A percentile compares a stretch with the other conserved stretches of the same genome.
Conservation (phyloP, 2,888 invertebrate genomes). For the Syrphus vitripennis region DNA sequence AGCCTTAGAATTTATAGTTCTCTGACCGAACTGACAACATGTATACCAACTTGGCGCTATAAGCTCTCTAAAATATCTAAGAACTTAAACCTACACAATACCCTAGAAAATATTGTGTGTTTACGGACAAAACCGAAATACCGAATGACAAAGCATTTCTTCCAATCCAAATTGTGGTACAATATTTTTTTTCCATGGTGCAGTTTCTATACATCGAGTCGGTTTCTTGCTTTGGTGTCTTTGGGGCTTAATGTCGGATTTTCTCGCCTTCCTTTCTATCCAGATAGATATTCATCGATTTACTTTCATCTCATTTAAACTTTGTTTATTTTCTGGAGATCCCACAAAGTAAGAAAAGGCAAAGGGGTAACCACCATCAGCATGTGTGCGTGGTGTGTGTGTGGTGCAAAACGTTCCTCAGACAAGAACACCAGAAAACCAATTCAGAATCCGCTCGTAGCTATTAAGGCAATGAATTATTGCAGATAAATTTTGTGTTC, state of each 20-base stretch:
- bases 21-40: not conserved
- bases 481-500: slow-evolving; percentile 66
- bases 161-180: not conserved
- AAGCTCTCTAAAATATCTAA: not conserved
- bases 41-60: slow-evolving; percentile 34
- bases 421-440: not conserved
- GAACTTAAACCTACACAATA: slow-evolving; percentile 30
- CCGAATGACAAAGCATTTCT: slow-evolving; percentile 28
- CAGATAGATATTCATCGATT: slow-evolving; percentile 55
- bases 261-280: slow-evolving; percentile 51
- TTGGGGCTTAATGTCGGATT: slow-evolving; percentile 67
- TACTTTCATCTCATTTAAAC: slow-evolving; percentile 46
- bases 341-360: not conserved
- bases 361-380: too few relatives aligned
- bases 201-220: slow-evolving; percentile 27
- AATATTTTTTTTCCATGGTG: not conserved
- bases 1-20: slow-evolving; percentile 28
- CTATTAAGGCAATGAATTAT: slow-evolving; percentile 68
- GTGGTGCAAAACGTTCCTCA: slow-evolving; percentile 49
- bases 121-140: slow-evolving; percentile 22
- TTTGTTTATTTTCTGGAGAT: slow-evolving; percentile 20
- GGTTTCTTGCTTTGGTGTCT: slow-evolving; percentile 33
- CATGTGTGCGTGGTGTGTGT: too few relatives aligned
- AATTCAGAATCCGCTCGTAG: not conserved
- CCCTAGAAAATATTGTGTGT: not conserved